Evolutionary conservation across 2,888 invertebrate species (phyloP), one percentile per base, ranked within the genome.

Genomic region (Leptopilina myrica): DNA sequence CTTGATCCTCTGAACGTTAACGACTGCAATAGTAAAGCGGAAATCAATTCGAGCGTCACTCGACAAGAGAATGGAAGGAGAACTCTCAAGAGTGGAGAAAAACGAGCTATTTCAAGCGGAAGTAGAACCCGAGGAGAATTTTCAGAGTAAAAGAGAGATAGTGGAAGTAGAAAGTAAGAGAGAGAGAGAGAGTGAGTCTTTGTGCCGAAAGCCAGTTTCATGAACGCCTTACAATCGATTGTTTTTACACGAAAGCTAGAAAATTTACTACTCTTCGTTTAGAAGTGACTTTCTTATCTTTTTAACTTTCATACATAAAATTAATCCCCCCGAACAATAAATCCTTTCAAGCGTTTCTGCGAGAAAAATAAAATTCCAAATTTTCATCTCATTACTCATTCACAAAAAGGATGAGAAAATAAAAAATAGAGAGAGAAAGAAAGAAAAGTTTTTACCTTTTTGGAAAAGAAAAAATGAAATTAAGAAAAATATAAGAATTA

Each of bases 1-100:
- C 81, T 81, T 80, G 80, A 81, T 82, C 78, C 81, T 76, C 77
- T 75, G 69, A 78, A 77, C 80, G 82, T 79, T 84, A 84, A 82
- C 84, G 82, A 82, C 82, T 73, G 81, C 77, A 66, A 76, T 77
- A 75, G 78, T 78, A 67, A 76, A 80, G 78, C 84, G 84, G 84
- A 84, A 84, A 82, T 82, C 82, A 84, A 82, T 78, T 80, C 78
- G 80, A 81, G 81, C 79, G 64, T 78, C 66, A 49, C 78, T 66
- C 76, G 62, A 62, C 56, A 73, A 49, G 73, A 73, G 56, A 56
- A 33, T 53, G 56, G 56, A 73, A 73, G 20, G 65, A 46, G 77
- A 49, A 49, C 64, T 65, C 64, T 53, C 26, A 62, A 81, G 76
- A 53, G 75, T 77, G 77, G 82, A 83, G 82, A 83, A 83, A 49